A percentile compares a stretch with the other conserved stretches of the same genome.
These are phyloP conservation scores for Cephus rjabovi DNA, from an alignment of 2,888 invertebrate genomes.

Conservation along the genomic window DNA sequence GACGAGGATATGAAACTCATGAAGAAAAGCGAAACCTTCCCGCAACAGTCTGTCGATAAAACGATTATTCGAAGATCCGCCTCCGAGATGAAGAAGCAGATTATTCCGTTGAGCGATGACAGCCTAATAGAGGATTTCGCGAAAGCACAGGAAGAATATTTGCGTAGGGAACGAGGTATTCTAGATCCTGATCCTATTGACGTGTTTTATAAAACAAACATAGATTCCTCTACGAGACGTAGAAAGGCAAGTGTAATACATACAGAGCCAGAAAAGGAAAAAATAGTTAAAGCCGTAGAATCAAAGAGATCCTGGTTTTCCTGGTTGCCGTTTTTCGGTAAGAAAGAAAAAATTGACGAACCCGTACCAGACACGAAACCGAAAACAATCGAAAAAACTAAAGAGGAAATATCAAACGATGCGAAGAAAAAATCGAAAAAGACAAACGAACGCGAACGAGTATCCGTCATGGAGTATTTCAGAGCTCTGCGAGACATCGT, in stretches of 20 bases:
- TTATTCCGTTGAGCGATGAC: slow-evolving; percentile 57
- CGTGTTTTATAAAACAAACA: slow-evolving; percentile 20
- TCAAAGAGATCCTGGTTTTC: slow-evolving; percentile 32
- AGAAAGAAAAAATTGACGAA: slow-evolving; percentile 44
- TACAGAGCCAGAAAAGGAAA: slow-evolving; percentile 52
- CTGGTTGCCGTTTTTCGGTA: slow-evolving; percentile 47
- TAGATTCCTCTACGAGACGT: slow-evolving; percentile 28
- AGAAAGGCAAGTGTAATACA: slow-evolving; percentile 41
- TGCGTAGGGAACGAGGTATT: slow-evolving; percentile 44
- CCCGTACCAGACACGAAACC: neutral
- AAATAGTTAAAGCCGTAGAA: slow-evolving; percentile 49
- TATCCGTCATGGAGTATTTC: slow-evolving; percentile 48
- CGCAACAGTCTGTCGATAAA: slow-evolving; percentile 12
- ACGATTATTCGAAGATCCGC: slow-evolving; percentile 24
- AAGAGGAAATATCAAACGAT: slow-evolving; percentile 25
- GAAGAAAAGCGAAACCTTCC: slow-evolving; percentile 59
- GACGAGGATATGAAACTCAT: slow-evolving; percentile 65
- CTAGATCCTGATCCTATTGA: slow-evolving; percentile 42
- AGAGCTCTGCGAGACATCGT: slow-evolving; percentile 41
- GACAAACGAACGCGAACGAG: slow-evolving; percentile 29
- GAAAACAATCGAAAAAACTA: slow-evolving; percentile 38
- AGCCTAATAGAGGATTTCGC: slow-evolving; percentile 49
- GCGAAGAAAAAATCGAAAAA: slow-evolving; percentile 50
- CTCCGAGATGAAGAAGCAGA: slow-evolving; percentile 51
- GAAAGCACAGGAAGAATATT: slow-evolving; percentile 39